A percentile compares a stretch with the other conserved stretches of the same genome.
Evolutionary conservation across 2,797 vertebrate species (phyloP).

Genomic region (Carapus acus): DNA sequence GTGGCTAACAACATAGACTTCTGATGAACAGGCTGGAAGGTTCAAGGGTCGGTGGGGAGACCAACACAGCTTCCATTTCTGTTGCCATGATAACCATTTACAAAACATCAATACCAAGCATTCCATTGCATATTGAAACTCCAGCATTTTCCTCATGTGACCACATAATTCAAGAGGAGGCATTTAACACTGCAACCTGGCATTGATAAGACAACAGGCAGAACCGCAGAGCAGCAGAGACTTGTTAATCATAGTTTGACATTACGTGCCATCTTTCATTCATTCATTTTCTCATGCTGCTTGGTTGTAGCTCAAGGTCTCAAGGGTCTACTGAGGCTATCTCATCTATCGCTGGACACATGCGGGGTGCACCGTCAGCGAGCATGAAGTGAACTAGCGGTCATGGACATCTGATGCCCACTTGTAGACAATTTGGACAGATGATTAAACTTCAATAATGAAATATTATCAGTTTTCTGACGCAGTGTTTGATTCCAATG

Average conservation of each 20-base stretch:
- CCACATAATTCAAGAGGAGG: not conserved
- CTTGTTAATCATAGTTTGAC: not conserved
- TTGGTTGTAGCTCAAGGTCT: not conserved
- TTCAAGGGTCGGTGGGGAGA: conserved; percentile 15
- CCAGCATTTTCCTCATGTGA: not conserved
- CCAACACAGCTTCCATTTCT: conserved; percentile 19
- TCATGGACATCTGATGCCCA: too few relatives aligned
- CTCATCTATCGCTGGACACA: too few relatives aligned
- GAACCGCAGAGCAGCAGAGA: not conserved
- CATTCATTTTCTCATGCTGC: not conserved
- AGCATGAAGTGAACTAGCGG: too few relatives aligned
- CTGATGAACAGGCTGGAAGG: conserved; percentile 24
- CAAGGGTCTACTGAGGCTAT: conserved; percentile 24
- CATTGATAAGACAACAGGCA: not conserved
- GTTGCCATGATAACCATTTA: conserved; percentile 24
- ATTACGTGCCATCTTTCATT: too few relatives aligned
- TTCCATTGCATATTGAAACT: not conserved
- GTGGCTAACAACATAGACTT: conserved; percentile 54
- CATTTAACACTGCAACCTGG: conserved; percentile 1
- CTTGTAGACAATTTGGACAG: too few relatives aligned
- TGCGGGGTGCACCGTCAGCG: too few relatives aligned
- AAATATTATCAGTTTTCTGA: too few relatives aligned
- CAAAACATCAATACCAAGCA: conserved; percentile 1
- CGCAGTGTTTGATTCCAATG: too few relatives aligned
- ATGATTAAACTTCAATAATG: too few relatives aligned